Base-by-base conservation (phyloP, 1,140 invertebrate species). In the Radopholus similis region DNA sequence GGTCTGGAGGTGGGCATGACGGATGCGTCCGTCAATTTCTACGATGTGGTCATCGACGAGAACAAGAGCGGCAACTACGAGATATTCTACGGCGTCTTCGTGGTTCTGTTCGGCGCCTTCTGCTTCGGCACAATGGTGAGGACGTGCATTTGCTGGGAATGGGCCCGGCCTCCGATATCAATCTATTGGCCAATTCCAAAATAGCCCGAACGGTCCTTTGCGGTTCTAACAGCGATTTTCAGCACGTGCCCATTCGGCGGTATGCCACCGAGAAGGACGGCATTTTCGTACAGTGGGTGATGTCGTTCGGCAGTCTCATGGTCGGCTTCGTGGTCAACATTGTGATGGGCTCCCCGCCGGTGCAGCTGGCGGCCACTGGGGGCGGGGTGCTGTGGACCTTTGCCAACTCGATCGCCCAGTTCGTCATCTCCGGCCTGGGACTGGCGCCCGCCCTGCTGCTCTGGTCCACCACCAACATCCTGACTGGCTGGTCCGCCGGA, bases 401-500 rank as follows among this genome's bases (percentile, higher is more conserved):
- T 60, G 66, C 68, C 3, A 71, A 71, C 38, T 56, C 56, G 18
- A 32, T 71, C 18, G 32, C 65, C 15, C 56, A 71, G 37, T 38
- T 28, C 40, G 68, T 73, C 21, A 73, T 73, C 34, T 37, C 44
- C 18, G 58, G 70, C 13, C 44, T 73, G n/a, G 71, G 71, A 4
- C 18, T 73, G 30, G 71, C 62, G 15, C 34, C 64, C 6, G 71
- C 59, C 3, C 57, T 73, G 28, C 55, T 73, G n/a, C 47, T 73
- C 4, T 73, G 71, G 71, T 70, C 57, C 30, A 57, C 63, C 37
- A 73, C 70, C 21, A 73, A 73, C n/a, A 70, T 67, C 42, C 28
- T 73, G 13, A 62, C 62, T n/a, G 71, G 71, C 4, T 73, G 71
- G 71, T 44, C 70, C 8, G 66, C 54, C 51, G 60, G 70, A 2